Evolutionary conservation across 2,888 invertebrate species (phyloP).

Genomic region (Craniophora ligustri): DNA sequence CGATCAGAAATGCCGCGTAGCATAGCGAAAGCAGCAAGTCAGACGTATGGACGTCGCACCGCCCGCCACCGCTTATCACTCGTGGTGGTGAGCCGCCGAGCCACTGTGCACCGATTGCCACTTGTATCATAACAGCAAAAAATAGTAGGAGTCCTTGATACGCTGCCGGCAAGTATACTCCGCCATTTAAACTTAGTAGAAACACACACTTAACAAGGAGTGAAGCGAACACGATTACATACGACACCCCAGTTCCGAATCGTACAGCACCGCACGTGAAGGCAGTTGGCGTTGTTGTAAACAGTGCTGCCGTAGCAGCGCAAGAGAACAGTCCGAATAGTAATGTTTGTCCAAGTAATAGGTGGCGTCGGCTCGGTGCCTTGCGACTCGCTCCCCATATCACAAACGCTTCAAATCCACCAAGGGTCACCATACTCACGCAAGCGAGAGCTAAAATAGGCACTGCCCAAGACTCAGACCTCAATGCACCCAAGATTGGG

Average conservation of each 20-base stretch:
- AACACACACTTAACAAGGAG: conserved; percentile 98
- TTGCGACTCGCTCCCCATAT: conserved; percentile 94
- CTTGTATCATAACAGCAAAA: conserved; percentile 97
- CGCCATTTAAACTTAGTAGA: conserved; percentile 96
- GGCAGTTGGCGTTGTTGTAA: conserved; percentile 93
- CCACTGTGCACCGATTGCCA: conserved; percentile 95
- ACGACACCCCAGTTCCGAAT: conserved; percentile 94
- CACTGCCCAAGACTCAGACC: conserved; percentile 96
- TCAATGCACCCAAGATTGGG: conserved; percentile 78
- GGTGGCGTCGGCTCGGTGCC: conserved; percentile 94
- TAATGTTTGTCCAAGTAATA: conserved; percentile 95
- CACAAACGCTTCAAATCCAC: conserved; percentile 96
- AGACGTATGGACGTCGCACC: conserved; percentile 91
- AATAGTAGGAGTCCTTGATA: conserved; percentile 96
- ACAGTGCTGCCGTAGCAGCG: conserved; percentile 93
- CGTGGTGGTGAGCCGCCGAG: conserved; percentile 93
- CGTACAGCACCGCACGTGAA: conserved; percentile 94
- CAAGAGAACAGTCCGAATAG: conserved; percentile 94
- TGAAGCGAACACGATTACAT: conserved; percentile 96
- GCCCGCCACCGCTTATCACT: conserved; percentile 69
- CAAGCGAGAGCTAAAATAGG: conserved; percentile 95
- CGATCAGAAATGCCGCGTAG: conserved; percentile 95
- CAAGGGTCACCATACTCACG: conserved; percentile 94
- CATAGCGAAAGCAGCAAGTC: conserved; percentile 93
- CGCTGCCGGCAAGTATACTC: conserved; percentile 96